Evolutionary conservation across 2,797 vertebrate genomes (phyloP).

Genomic region (Phalloptychus januarius): DNA sequence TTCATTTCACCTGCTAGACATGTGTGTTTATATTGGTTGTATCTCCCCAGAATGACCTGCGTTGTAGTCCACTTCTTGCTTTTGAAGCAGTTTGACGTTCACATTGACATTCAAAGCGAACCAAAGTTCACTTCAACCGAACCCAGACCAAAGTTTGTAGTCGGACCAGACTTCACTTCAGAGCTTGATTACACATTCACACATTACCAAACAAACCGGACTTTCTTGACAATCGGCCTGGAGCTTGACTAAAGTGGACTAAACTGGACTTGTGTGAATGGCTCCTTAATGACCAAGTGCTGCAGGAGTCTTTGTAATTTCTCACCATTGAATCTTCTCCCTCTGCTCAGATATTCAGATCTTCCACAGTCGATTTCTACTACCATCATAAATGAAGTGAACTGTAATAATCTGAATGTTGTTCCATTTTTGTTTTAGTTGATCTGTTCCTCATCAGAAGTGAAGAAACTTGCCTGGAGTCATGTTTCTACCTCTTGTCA

Average conservation of each 20-base stretch:
- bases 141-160: too few relatives aligned
- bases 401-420: too few relatives aligned
- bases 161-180: neutral
- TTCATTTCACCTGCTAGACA: too few relatives aligned
- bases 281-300: neutral
- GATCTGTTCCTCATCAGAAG: neutral
- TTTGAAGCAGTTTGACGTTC: too few relatives aligned
- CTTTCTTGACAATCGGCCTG: neutral
- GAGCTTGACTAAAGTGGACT: neutral
- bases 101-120: too few relatives aligned
- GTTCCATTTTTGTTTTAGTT: neutral
- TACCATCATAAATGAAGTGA: too few relatives aligned
- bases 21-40: too few relatives aligned
- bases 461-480: constrained; percentile 16
- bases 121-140: neutral
- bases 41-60: too few relatives aligned
- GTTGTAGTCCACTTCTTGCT: too few relatives aligned
- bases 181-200: neutral
- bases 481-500: constrained; percentile 17
- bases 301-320: neutral
- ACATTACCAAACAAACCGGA: neutral
- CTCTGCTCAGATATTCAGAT: neutral
- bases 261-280: neutral
- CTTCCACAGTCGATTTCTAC: too few relatives aligned
- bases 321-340: neutral